A percentile compares a stretch with the other conserved stretches of the same genome.
Conservation (phyloP, 1,140 invertebrate species). For the Eulimnadia texana region DNA sequence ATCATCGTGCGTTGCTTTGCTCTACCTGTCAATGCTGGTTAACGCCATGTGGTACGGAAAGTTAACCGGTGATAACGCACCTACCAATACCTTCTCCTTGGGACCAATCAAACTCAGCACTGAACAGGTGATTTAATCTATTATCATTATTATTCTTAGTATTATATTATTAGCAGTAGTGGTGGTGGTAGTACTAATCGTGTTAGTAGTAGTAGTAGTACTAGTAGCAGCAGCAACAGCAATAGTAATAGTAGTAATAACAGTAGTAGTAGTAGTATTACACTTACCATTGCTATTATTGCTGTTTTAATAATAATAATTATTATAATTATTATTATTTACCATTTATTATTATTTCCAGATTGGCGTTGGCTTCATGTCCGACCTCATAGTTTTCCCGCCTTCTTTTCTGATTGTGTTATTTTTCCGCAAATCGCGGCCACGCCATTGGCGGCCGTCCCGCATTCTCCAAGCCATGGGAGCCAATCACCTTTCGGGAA, state of each 20-base stretch:
- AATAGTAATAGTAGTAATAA: no score
- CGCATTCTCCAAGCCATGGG: slow-evolving; percentile 18
- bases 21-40: slow-evolving; percentile 38
- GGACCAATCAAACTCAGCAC: slow-evolving; percentile 32
- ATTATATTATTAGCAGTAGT: no score
- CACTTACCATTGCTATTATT: no score
- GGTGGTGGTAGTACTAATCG: no score
- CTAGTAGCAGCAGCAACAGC: no score
- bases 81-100: slow-evolving; percentile 25
- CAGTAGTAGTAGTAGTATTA: no score
- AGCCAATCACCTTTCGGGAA: not conserved
- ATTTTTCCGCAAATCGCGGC: slow-evolving; percentile 24
- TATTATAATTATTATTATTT: no score
- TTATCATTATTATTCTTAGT: no score
- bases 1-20: slow-evolving; percentile 38
- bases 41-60: slow-evolving; percentile 40
- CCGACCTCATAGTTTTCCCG: slow-evolving; percentile 36
- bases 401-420: slow-evolving; percentile 36
- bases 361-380: slow-evolving; percentile 29
- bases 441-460: slow-evolving; percentile 17
- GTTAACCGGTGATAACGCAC: slow-evolving; percentile 21
- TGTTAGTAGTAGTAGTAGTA: no score
- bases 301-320: no score
- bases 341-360: slow-evolving; percentile 14
- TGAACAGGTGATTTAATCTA: slow-evolving; percentile 18